These are phyloP conservation scores for Metridium senile DNA, from an alignment of 92 coral and sea anemone genomes.

Conservation along the genomic window DNA sequence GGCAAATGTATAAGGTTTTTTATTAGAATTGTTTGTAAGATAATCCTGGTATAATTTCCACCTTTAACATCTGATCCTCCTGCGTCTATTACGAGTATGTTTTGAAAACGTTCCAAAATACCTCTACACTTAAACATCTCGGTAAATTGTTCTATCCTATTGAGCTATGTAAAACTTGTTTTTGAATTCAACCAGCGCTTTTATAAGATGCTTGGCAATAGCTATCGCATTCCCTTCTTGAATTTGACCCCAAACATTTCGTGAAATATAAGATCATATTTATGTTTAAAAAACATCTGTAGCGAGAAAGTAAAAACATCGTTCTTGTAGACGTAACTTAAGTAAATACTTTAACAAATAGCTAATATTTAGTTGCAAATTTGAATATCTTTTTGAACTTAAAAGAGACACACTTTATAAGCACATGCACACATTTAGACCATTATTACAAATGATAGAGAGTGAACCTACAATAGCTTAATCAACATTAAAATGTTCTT, in stretches of 20 bases:
- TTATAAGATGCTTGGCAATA: not conserved
- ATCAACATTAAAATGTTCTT: too few species aligned
- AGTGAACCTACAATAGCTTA: too few species aligned
- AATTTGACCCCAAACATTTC: not conserved
- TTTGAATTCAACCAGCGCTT: not conserved
- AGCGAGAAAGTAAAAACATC: too few species aligned
- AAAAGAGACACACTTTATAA: too few species aligned
- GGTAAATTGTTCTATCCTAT: not conserved
- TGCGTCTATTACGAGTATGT: not conserved
- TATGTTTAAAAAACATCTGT: not conserved
- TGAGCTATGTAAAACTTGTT: not conserved
- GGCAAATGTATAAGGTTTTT: too few species aligned
- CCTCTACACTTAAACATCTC: not conserved
- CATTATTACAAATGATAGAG: too few species aligned
- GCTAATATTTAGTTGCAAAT: too few species aligned
- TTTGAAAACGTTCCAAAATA: conserved; percentile 22
- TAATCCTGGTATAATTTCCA: not conserved
- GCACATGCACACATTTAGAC: too few species aligned
- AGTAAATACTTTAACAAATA: too few species aligned
- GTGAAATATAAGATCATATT: not conserved
- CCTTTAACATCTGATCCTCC: not conserved
- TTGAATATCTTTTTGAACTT: too few species aligned
- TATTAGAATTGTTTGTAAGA: not conserved
- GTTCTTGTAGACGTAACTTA: too few species aligned
- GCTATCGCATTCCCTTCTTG: not conserved